Conservation (phyloP, 2,797 vertebrate genomes). For the Manis javanica region DNA sequence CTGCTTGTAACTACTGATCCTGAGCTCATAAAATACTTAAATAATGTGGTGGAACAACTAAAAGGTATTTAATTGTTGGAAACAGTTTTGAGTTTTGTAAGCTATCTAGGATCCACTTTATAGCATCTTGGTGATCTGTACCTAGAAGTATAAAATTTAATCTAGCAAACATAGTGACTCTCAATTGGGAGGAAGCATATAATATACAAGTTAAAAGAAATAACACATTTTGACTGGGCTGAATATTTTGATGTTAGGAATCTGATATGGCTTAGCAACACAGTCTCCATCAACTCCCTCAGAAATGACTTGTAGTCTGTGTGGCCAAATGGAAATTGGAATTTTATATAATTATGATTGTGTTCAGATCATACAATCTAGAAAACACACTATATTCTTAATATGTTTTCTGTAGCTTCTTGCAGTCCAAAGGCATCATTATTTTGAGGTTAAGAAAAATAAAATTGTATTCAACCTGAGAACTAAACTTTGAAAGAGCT, state of each 20-base stretch:
- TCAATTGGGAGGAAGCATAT: not conserved
- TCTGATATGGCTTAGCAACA: not conserved
- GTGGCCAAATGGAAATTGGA: not conserved
- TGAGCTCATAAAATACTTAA: constrained; percentile 94
- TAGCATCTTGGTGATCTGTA: not conserved
- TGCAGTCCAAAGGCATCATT: not conserved
- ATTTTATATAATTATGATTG: not conserved
- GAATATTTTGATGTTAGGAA: not conserved
- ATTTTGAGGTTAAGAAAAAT: not conserved
- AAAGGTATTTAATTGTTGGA: constrained; percentile 89
- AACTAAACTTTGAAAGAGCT: not conserved
- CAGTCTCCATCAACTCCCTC: not conserved
- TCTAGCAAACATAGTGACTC: not conserved
- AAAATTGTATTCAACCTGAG: not conserved
- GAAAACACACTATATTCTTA: not conserved
- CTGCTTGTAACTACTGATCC: constrained; percentile 94
- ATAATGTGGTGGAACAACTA: constrained; percentile 94
- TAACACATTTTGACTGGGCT: not conserved
- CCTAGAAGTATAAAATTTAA: not conserved
- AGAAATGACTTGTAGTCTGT: not conserved
- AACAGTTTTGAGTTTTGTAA: not conserved
- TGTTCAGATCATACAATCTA: not conserved
- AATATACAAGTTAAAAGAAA: not conserved
- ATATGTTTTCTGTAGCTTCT: not conserved
- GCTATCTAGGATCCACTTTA: not conserved